Evolutionary conservation across 2,113 vertebrate species (phyloP).

Genomic region (mouse (Mus musculus)): GRCm39 chr7:101185001-101185500

Average conservation of each 20-base stretch:
- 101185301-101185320: neutral
- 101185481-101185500: neutral
- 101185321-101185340: constrained; percentile 4
- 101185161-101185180: constrained; percentile 47
- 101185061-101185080: neutral
- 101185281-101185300: neutral
- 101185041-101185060: neutral
- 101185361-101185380: neutral
- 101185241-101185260: neutral
- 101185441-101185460: neutral
- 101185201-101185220: neutral
- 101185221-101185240: neutral
- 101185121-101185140: neutral
- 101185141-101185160: constrained; percentile 1
- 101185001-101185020: constrained; percentile 51
- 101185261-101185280: neutral
- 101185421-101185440: neutral
- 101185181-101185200: neutral
- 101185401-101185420: neutral
- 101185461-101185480: constrained; percentile 17
- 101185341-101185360: neutral
- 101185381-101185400: constrained; percentile 42
- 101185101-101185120: constrained; percentile 42
- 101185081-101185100: constrained; percentile 34
- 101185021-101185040: constrained; percentile 36